Percentiles rank a stretch among this genome's conserved stretches.
Evolutionary conservation across 2,797 vertebrate genomes (phyloP).

Genomic region (Amniataba percoides): DNA sequence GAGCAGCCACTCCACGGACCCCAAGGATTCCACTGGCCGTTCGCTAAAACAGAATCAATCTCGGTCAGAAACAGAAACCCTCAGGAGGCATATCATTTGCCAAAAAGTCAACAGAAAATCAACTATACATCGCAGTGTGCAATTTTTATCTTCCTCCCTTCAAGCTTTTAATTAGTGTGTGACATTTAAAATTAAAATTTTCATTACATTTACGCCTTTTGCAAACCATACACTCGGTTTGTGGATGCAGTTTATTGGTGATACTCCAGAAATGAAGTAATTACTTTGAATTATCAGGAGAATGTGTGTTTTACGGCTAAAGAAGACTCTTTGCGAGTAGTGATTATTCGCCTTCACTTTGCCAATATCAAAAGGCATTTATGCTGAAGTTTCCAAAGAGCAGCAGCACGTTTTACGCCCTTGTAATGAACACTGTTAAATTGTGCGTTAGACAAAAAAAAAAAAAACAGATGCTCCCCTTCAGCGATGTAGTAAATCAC

Average conservation of each 20-base stretch:
- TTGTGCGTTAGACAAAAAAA: constrained; percentile 73
- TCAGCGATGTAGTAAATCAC: constrained; percentile 82
- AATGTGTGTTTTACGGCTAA: constrained; percentile 59
- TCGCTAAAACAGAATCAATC: constrained; percentile 85
- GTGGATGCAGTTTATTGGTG: constrained; percentile 29
- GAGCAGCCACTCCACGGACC: constrained; percentile 98
- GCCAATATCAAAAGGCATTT: constrained; percentile 76
- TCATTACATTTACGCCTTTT: constrained; percentile 31
- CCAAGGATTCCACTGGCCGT: constrained; percentile 99
- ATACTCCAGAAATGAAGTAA: constrained; percentile 41
- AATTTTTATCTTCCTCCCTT: constrained; percentile 9
- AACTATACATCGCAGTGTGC: background rate
- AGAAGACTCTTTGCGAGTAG: constrained; percentile 37
- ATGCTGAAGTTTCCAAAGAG: constrained; percentile 77
- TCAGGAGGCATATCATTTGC: background rate
- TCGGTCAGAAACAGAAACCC: constrained; percentile 45
- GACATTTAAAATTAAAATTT: constrained; percentile 42
- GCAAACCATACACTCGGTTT: constrained; percentile 25
- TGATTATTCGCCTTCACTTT: constrained; percentile 72
- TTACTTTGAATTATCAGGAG: constrained; percentile 52
- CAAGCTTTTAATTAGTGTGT: constrained; percentile 43
- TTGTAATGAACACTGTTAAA: constrained; percentile 84
- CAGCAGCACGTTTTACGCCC: constrained; percentile 74
- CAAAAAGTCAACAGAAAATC: background rate
- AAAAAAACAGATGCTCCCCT: constrained; percentile 78